Evolutionary conservation across 2,888 invertebrate species (phyloP).

Genomic region (Leptopilina syphax): DNA sequence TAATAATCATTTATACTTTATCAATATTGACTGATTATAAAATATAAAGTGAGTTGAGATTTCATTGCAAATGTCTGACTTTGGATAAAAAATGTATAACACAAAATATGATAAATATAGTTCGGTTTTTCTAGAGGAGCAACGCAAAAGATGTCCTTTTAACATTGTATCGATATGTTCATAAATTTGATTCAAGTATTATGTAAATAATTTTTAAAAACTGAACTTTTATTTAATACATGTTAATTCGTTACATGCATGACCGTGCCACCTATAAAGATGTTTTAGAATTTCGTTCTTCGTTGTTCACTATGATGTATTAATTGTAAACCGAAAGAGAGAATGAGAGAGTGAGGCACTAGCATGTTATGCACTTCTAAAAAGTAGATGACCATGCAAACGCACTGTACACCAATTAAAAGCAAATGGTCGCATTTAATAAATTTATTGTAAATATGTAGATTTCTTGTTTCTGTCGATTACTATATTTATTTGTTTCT

Average conservation of each 20-base stretch:
- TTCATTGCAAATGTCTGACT: no score
- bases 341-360: constrained; percentile 9
- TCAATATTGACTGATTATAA: no score
- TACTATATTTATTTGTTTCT: neutral
- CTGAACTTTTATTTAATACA: no score
- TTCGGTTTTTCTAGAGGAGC: no score
- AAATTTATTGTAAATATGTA: constrained; percentile 16
- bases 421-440: constrained; percentile 16
- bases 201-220: no score
- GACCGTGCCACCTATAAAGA: constrained; percentile 56
- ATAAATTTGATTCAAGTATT: no score
- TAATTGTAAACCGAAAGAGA: neutral
- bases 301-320: constrained; percentile 20
- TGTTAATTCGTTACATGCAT: constrained; percentile 32
- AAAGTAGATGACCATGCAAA: constrained; percentile 36
- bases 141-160: no score
- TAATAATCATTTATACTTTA: no score
- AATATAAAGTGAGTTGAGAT: no score
- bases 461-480: constrained; percentile 7
- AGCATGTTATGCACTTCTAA: constrained; percentile 36
- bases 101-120: neutral
- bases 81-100: no score
- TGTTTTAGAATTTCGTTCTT: constrained; percentile 9
- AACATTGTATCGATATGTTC: no score
- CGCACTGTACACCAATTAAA: constrained; percentile 29